Evolutionary conservation across 1,140 invertebrate genomes (phyloP), one percentile per base, ranked within the genome.

Genomic region (Lethrus apterus): DNA sequence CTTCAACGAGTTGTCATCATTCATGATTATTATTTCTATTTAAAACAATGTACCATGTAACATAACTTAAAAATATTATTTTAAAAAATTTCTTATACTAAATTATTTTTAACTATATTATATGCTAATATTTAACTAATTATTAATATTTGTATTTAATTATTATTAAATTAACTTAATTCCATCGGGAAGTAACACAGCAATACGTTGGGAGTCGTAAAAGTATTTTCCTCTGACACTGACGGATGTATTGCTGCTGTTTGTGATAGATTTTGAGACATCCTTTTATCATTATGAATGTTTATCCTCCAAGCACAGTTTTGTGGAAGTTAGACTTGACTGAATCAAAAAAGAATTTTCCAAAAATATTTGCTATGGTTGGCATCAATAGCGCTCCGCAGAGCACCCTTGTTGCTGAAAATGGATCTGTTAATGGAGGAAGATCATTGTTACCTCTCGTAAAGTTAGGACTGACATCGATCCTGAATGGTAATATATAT

Each of bases 201-300:
- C n/a, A n/a, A n/a, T n/a, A n/a, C n/a, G n/a, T n/a, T n/a, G n/a
- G n/a, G n/a, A n/a, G n/a, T n/a, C n/a, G n/a, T n/a, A n/a, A n/a
- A n/a, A 90, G 71, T 55, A 92, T 89, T 63, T 82, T 84, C 50
- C 88, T 74, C 62, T 85, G 83, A 54, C 81, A 85, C 58, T 89
- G 83, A 51, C 88, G 76, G 3, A 88, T 80, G 54, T 88, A 88
- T 45, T 93, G 82, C 69, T 95, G 88, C 59, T 97, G 93, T 67
- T 93, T 93, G 62, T 96, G 84, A 66, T 96, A 97, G 50, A 97
- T 95, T 69, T 93, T 94, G 15, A 97, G 72, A 2, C 86, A 84
- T 20, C 93, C 93, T 70, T 97, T 97, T 24, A 95, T 79, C 1
- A 83, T 80, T 41, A 97, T 83, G 68, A 94, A 97, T 4, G 90